Percentiles rank a stretch among this genome's conserved stretches.
Conservation (phyloP, 1,140 invertebrate species). For the Drosophila mayri region DNA sequence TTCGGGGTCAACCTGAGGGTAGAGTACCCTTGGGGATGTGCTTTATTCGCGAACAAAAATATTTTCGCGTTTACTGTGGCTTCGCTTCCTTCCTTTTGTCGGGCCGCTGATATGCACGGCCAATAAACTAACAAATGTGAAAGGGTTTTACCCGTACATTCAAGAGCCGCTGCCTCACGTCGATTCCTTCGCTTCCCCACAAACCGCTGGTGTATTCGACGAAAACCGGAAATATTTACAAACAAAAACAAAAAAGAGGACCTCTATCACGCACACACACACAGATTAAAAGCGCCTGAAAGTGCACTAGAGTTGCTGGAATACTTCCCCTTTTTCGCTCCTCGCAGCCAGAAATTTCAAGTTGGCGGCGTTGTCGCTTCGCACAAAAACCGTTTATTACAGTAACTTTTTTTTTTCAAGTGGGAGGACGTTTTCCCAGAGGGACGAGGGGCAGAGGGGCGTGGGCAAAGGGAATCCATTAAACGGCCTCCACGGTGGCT, state of each 20-base stretch:
- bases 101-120: slow-evolving; percentile 29
- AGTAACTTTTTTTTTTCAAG: slow-evolving; percentile 31
- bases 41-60: slow-evolving; percentile 22
- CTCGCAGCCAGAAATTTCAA: slow-evolving; percentile 48
- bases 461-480: slow-evolving; percentile 35
- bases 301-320: slow-evolving; percentile 50
- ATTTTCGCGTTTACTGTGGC: slow-evolving; percentile 38
- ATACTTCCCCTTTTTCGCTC: slow-evolving; percentile 29
- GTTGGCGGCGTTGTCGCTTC: slow-evolving; percentile 48
- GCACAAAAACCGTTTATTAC: slow-evolving; percentile 62
- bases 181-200: neutral
- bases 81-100: slow-evolving; percentile 27
- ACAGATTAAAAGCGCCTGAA: slow-evolving; percentile 41
- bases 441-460: neutral
- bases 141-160: slow-evolving; percentile 18
- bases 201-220: slow-evolving; percentile 18
- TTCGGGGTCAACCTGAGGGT: neutral
- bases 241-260: slow-evolving; percentile 21
- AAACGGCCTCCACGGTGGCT: slow-evolving; percentile 34
- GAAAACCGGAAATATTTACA: slow-evolving; percentile 27
- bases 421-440: neutral
- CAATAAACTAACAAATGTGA: slow-evolving; percentile 43
- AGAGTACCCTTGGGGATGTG: no score
- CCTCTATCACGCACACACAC: slow-evolving; percentile 7
- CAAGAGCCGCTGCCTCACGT: neutral